Percentiles rank a stretch among this genome's conserved stretches.
These are phyloP conservation scores for Ganaspis sp. DNA, from an alignment of 1,140 invertebrate species.

Conservation along the genomic window DNA sequence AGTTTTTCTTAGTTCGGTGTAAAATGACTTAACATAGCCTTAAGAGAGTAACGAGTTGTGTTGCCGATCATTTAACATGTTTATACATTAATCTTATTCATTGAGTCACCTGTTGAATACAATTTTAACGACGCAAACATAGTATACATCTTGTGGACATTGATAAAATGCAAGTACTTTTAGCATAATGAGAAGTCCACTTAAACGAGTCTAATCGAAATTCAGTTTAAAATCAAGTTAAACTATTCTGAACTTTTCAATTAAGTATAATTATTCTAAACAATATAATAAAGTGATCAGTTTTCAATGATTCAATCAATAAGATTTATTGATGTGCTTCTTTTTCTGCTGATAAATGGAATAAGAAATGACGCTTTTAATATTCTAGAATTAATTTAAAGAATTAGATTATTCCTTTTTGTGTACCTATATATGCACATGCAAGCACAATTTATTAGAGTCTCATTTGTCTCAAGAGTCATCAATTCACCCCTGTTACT, in stretches of 20 bases:
- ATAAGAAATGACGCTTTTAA: background rate
- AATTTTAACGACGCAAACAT: slow-evolving; percentile 10
- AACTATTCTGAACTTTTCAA: background rate
- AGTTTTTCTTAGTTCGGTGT: slow-evolving; percentile 13
- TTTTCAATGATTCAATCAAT: slow-evolving; percentile 11
- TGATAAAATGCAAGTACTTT: background rate
- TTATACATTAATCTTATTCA: slow-evolving; percentile 63
- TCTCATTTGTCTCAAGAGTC: background rate
- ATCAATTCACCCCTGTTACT: background rate
- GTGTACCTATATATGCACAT: too few relatives aligned
- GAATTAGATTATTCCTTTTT: too few relatives aligned
- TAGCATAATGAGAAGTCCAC: slow-evolving; percentile 16
- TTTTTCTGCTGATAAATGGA: background rate
- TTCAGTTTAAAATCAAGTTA: background rate
- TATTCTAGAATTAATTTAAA: too few relatives aligned
- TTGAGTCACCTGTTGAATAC: slow-evolving; percentile 55
- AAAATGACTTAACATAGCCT: slow-evolving; percentile 26
- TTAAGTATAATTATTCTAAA: background rate
- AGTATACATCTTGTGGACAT: background rate
- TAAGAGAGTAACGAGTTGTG: slow-evolving; percentile 40
- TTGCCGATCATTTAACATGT: slow-evolving; percentile 57
- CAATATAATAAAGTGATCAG: background rate
- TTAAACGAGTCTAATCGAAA: slow-evolving; percentile 8
- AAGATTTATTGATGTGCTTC: background rate
- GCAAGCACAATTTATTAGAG: too few relatives aligned